A percentile compares a stretch with the other conserved stretches of the same genome.
phyloP scores from a whole-genome alignment of 2,113 vertebrate genomes.

The Perccottus glenii region DNA sequence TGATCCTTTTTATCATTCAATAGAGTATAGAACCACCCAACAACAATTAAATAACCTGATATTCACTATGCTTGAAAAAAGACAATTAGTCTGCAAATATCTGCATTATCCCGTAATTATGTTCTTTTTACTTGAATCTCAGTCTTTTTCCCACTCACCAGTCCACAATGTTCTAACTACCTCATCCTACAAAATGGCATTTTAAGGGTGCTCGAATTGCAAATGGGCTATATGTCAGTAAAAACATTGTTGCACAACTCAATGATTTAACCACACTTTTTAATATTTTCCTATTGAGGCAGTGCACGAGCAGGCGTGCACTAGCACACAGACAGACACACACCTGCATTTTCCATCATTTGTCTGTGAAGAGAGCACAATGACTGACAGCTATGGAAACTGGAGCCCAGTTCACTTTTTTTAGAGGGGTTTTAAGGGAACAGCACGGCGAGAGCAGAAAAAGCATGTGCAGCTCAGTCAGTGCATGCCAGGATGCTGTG shows the following conservation, averaged over 20 bases:
- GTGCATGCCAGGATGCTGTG: conserved; percentile 32
- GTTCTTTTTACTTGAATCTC: neutral
- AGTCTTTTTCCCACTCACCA: neutral
- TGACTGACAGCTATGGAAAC: conserved; percentile 65
- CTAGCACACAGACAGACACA: conserved; percentile 30
- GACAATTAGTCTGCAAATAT: neutral
- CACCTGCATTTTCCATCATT: conserved; percentile 61
- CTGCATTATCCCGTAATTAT: neutral
- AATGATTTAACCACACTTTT: conserved; percentile 43
- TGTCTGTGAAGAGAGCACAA: conserved; percentile 26
- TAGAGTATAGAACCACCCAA: conserved; percentile 9
- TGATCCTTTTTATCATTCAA: conserved; percentile 20
- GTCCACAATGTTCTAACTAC: neutral
- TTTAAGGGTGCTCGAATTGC: conserved; percentile 10
- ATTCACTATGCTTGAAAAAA: neutral
- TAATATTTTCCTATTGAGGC: conserved; percentile 61
- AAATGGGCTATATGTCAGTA: conserved; percentile 37
- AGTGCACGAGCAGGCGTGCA: conserved; percentile 33
- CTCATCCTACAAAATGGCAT: neutral
- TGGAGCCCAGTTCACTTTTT: conserved; percentile 20
- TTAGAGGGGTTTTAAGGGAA: conserved; percentile 17
- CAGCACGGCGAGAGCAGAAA: conserved; percentile 48
- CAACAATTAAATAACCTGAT: neutral
- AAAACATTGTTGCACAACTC: conserved; percentile 53
- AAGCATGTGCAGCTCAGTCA: conserved; percentile 5